phyloP scores from a whole-genome alignment of 2,113 vertebrate species.

The Megaleporinus macrocephalus region DNA sequence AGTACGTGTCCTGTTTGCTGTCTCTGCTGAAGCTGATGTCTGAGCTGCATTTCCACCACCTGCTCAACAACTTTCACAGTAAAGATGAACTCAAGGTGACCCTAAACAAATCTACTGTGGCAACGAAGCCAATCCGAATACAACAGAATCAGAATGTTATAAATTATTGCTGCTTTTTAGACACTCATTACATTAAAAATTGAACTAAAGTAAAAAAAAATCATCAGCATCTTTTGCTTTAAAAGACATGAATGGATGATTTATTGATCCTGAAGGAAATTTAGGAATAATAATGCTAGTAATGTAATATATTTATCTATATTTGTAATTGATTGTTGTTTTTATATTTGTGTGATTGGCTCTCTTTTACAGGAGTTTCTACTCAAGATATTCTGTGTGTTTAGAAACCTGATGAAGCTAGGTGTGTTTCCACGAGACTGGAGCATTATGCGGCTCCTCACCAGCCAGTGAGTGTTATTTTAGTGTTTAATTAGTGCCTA shows the following conservation, averaged over 20 bases:
- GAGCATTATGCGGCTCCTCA: constrained; percentile 97
- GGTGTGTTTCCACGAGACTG: constrained; percentile 97
- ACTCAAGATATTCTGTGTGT: constrained; percentile 96
- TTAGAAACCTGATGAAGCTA: constrained; percentile 97
- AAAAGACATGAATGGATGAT: no score
- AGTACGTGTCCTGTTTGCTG: constrained; percentile 97
- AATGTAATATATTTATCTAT: no score
- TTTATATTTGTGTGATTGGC: no score
- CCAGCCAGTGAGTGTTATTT: constrained; percentile 88
- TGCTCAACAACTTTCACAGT: constrained; percentile 97
- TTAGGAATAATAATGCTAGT: no score
- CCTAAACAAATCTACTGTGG: background rate
- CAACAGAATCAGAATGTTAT: background rate
- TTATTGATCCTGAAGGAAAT: no score
- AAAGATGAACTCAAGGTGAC: constrained; percentile 97
- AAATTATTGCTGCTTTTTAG: background rate
- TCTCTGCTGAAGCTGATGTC: constrained; percentile 98
- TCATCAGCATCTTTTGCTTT: no score
- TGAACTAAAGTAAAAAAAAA: no score
- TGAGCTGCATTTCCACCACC: constrained; percentile 93
- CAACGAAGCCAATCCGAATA: background rate
- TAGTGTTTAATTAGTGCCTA: background rate
- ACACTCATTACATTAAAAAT: no score
- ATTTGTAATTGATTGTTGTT: no score
- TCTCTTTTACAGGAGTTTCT: constrained; percentile 86